phyloP scores from a whole-genome alignment of 2,113 vertebrate genomes.

The Urocolius indicus region DNA sequence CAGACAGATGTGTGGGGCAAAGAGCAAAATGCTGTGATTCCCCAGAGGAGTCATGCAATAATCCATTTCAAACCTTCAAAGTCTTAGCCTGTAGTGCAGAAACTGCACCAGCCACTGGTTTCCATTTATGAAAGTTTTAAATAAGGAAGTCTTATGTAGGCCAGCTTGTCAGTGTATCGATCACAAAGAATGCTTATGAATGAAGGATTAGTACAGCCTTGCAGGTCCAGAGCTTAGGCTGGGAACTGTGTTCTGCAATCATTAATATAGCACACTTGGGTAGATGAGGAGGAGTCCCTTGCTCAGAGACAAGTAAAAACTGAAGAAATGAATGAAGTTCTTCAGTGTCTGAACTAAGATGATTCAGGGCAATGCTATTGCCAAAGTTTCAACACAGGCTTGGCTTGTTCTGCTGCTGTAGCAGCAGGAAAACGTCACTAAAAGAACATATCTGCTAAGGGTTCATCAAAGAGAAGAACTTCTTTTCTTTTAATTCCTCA shows the following conservation, averaged over 20 bases:
- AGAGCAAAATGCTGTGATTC: not conserved
- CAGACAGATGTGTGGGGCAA: not conserved
- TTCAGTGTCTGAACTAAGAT: not conserved
- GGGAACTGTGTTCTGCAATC: not conserved
- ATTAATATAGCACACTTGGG: not conserved
- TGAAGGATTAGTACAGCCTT: not conserved
- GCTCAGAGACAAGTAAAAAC: not conserved
- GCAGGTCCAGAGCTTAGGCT: not conserved
- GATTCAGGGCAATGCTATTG: accelerated
- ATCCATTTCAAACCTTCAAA: not conserved
- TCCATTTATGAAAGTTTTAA: not conserved
- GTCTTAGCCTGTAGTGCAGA: not conserved
- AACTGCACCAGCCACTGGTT: not conserved
- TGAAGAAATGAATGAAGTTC: not conserved
- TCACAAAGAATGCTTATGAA: not conserved
- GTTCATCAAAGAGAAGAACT: not conserved
- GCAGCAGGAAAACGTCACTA: not conserved
- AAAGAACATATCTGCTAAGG: not conserved
- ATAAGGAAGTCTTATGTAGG: not conserved
- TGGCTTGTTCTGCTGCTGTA: not conserved
- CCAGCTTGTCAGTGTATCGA: not conserved
- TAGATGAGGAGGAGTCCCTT: not conserved
- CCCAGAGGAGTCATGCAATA: not conserved
- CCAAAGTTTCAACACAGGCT: not conserved
- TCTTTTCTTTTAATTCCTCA: not conserved